These are phyloP conservation scores for Ophiodon elongatus DNA, from an alignment of 2,113 vertebrate species.

Conservation along the genomic window DNA sequence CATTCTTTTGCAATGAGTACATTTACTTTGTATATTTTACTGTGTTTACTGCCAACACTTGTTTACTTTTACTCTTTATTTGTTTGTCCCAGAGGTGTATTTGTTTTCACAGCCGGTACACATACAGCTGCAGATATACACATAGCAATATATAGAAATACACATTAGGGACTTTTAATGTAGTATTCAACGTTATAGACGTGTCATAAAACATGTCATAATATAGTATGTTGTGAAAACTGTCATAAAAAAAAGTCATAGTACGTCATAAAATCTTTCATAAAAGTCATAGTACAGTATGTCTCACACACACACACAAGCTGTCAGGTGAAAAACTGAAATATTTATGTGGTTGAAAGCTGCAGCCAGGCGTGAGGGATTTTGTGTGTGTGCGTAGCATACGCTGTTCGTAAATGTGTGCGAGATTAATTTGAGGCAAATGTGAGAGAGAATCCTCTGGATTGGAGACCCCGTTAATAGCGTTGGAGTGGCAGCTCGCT, in stretches of 20 bases:
- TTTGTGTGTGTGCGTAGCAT: not conserved
- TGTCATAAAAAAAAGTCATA: not conserved
- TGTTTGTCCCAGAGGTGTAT: not conserved
- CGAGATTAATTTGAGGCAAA: not conserved
- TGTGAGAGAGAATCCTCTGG: slow-evolving; percentile 9
- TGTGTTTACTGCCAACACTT: no score
- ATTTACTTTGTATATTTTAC: not conserved
- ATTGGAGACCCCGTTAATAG: slow-evolving; percentile 23
- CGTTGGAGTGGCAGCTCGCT: slow-evolving; percentile 18
- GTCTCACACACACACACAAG: not conserved
- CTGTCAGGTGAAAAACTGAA: slow-evolving; percentile 47
- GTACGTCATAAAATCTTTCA: no score
- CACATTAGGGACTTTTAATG: not conserved
- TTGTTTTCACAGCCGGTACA: not conserved
- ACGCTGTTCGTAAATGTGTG: slow-evolving; percentile 1
- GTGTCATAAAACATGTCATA: not conserved
- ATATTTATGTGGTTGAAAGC: slow-evolving; percentile 48
- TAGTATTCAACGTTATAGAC: not conserved
- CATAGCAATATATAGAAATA: not conserved
- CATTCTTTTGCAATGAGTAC: not conserved
- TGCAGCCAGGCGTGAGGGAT: slow-evolving; percentile 15
- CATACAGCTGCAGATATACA: not conserved
- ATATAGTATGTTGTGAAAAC: not conserved
- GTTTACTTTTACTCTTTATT: no score
- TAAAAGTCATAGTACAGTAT: not conserved